These are phyloP conservation scores for Pyrgus malvae DNA, from an alignment of 2,888 invertebrate genomes.

Conservation along the genomic window DNA sequence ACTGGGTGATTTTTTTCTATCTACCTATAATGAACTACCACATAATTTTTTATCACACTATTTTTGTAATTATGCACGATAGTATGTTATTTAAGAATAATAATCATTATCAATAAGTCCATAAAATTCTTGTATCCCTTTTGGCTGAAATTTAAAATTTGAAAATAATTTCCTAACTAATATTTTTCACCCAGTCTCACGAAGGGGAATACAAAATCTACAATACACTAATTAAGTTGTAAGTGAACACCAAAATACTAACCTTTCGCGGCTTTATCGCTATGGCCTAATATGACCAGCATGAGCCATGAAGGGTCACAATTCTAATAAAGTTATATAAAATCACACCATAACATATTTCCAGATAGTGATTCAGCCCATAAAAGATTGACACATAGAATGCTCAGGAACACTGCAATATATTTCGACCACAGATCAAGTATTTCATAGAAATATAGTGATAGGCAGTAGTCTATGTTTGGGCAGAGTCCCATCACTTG, in stretches of 20 bases:
- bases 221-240: conserved; percentile 1
- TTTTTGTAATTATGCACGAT: too few species aligned
- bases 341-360: background rate
- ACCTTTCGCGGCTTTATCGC: background rate
- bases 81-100: too few species aligned
- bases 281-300: too few species aligned
- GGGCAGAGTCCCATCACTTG: background rate
- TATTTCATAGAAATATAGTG: background rate
- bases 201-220: conserved; percentile 6
- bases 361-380: too few species aligned
- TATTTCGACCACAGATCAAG: background rate
- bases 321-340: background rate
- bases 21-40: too few species aligned
- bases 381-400: background rate
- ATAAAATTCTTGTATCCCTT: background rate
- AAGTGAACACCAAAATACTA: conserved; percentile 14
- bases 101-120: too few species aligned
- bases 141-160: background rate
- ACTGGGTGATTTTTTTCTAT: too few species aligned
- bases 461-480: conserved; percentile 1
- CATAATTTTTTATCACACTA: too few species aligned
- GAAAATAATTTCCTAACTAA: background rate
- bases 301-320: background rate
- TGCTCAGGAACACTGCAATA: background rate
- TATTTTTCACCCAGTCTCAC: background rate